These are phyloP conservation scores for Pangasius krempfi DNA, from an alignment of 2,797 vertebrate species.

Conservation along the genomic window DNA sequence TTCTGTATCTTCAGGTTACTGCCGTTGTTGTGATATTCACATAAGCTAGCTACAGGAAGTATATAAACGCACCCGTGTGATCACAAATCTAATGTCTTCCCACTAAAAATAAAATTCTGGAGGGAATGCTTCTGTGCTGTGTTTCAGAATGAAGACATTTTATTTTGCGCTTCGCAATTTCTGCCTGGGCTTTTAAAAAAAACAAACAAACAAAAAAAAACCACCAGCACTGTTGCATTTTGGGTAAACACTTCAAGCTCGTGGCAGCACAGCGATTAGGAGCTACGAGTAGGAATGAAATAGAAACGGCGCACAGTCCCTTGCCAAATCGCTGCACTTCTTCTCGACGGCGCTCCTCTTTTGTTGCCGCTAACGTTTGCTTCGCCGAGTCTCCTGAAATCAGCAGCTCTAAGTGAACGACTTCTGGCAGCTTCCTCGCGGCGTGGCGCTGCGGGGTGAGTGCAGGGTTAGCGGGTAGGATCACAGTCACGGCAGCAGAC, in stretches of 20 bases:
- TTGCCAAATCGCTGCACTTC: background rate
- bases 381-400: background rate
- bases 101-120: background rate
- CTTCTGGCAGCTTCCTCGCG: background rate
- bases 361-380: background rate
- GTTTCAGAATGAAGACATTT: background rate
- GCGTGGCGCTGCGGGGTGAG: background rate
- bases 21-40: background rate
- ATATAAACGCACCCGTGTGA: background rate
- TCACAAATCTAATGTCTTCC: background rate
- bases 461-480: no score
- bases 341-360: background rate
- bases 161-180: background rate
- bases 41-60: background rate
- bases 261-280: background rate
- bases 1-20: background rate
- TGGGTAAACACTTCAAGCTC: background rate
- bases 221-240: conserved; percentile 6
- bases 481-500: background rate
- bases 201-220: background rate
- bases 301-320: background rate
- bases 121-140: background rate
- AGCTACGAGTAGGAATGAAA: background rate
- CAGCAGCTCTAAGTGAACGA: background rate
- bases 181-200: background rate